Evolutionary conservation across 2,797 vertebrate genomes (phyloP), one percentile per base, ranked within the genome.

Genomic region (Crocidura indochinensis): DNA sequence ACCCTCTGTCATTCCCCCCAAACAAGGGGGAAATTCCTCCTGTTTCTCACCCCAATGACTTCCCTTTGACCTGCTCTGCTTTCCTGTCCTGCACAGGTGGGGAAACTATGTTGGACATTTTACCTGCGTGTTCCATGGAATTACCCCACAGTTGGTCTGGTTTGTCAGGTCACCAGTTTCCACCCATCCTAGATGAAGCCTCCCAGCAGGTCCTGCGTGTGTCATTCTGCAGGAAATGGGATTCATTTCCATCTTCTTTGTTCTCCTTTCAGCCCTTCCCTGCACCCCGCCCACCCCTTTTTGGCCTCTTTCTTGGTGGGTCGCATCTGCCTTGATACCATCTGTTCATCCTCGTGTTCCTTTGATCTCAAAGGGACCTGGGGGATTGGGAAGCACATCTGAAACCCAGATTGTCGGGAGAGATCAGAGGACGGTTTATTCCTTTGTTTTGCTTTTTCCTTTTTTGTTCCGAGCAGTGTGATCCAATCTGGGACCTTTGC

Each of bases 341-440:
- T 94, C 86, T 92, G 46, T 86, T 72, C n/a, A 64, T 73, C 11
- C 49, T 65, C 91, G 75, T 87, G 24, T 31, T 86, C 19, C 6
- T 93, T 91, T 93, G 89, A 29, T 79, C 65, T 87, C 77, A 24
- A 31, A 38, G 19, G 56, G 47, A 44, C 49, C 29, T 38, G 65
- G 79, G 69, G 84, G 69, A 11, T 53, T 84, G 46, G 31, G 84
- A 90, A 77, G 77, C 38, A 76, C 56, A 86, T 73, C 73, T 94
- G 77, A 90, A 85, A 90, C 76, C 80, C 56, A 90, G 65, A 71
- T 67, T 93, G 80, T 68, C 56, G n/a, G 80, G 88, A 77, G 72
- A 73, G 64, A 85, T 94, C 68, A 83, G 64, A 93, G 72, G n/a
- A 60, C 31, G 85, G 12, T 83, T 86, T 62, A 0, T 76, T 90